phyloP scores from a whole-genome alignment of 1,140 invertebrate genomes.

The Schlechtendalia chinensis region DNA sequence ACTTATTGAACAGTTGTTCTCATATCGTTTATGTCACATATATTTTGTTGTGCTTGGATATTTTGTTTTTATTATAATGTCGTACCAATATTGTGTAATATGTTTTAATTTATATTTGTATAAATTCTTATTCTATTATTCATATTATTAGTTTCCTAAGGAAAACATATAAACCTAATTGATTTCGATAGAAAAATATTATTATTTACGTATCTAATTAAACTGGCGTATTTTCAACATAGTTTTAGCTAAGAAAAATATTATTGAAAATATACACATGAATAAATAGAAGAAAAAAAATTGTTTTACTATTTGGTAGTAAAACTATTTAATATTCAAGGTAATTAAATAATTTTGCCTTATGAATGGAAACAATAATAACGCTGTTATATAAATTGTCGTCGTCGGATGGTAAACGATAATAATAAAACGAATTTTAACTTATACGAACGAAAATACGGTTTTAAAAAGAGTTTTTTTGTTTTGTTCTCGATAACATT shows the following conservation, averaged over 20 bases:
- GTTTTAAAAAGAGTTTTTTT: background rate
- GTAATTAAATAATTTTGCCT: background rate
- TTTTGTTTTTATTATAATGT: too few species aligned
- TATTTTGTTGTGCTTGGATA: too few species aligned
- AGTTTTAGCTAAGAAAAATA: background rate
- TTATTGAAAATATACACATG: background rate
- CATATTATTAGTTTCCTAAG: too few species aligned
- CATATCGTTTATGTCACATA: too few species aligned
- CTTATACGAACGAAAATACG: background rate
- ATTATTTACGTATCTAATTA: background rate
- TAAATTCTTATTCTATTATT: too few species aligned
- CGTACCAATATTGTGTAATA: too few species aligned
- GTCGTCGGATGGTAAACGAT: background rate
- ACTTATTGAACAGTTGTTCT: too few species aligned
- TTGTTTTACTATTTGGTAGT: background rate
- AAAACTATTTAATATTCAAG: background rate
- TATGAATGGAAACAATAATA: slow-evolving; percentile 20
- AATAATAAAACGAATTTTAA: background rate
- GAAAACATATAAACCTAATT: too few species aligned
- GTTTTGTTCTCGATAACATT: too few species aligned
- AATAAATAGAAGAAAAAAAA: too few species aligned
- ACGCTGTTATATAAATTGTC: background rate
- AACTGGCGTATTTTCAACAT: background rate
- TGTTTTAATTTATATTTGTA: too few species aligned
- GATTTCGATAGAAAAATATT: too few species aligned